Evolutionary conservation across 2,797 vertebrate genomes (phyloP).

Genomic region (Enteromius argenteus): DNA sequence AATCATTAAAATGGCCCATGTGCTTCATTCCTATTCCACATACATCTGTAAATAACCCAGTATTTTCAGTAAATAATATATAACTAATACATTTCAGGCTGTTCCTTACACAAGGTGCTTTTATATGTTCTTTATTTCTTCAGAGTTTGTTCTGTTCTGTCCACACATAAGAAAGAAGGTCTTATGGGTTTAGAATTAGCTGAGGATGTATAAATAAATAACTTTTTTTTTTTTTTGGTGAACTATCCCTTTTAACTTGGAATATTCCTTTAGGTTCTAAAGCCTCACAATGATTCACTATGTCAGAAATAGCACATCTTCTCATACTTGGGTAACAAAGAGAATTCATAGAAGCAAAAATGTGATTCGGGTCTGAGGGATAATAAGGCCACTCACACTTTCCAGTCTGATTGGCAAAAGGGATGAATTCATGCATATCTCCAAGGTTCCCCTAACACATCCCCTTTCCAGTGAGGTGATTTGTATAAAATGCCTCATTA

Average conservation of each 20-base stretch:
- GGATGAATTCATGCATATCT: constrained; percentile 42
- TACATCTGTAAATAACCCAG: not conserved
- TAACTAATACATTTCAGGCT: not conserved
- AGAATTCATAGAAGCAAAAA: constrained; percentile 45
- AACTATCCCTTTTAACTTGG: not conserved
- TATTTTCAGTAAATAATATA: not conserved
- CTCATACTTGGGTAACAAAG: constrained; percentile 38
- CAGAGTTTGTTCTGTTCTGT: not conserved
- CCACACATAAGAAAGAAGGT: not conserved
- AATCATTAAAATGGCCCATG: not conserved
- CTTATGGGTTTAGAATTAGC: not conserved
- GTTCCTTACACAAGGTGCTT: not conserved
- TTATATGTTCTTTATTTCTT: not conserved
- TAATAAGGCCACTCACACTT: constrained; percentile 47
- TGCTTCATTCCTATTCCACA: not conserved
- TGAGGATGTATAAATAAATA: not conserved
- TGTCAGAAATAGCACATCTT: constrained; percentile 49
- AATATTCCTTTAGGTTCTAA: constrained; percentile 5
- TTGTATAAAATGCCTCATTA: constrained; percentile 38
- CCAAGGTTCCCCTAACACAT: constrained; percentile 8
- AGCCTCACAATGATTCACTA: constrained; percentile 21
- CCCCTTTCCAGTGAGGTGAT: not conserved
- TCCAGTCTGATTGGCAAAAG: constrained; percentile 43
- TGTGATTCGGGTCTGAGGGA: not conserved
- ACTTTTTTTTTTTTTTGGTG: not conserved